phyloP scores from a whole-genome alignment of 2,113 vertebrate species.

The Panthera leo region DNA sequence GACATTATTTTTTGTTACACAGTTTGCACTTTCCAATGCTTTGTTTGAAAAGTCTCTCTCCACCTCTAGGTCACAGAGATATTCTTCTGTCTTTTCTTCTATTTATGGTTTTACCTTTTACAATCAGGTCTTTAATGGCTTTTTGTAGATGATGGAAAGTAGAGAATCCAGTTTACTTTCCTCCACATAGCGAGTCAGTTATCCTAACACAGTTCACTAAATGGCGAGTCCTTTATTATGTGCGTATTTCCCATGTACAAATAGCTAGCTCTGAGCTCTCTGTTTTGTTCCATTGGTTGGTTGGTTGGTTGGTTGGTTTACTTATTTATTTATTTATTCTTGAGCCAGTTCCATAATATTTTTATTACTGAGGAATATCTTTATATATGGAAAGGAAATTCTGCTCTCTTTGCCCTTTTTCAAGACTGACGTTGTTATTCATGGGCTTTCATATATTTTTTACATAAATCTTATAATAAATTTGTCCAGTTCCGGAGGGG shows the following conservation, averaged over 20 bases:
- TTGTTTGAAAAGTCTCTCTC: background rate
- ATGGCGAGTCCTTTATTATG: background rate
- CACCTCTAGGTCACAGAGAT: background rate
- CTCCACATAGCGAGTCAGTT: background rate
- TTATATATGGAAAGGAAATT: background rate
- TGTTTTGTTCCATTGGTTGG: background rate
- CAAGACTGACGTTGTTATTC: background rate
- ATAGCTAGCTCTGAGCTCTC: background rate
- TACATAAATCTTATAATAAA: background rate
- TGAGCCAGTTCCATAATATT: background rate
- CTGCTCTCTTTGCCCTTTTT: background rate
- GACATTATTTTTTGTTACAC: background rate
- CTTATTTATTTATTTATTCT: background rate
- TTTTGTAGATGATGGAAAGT: background rate
- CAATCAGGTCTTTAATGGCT: background rate
- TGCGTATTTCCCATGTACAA: background rate
- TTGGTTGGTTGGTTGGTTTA: too few relatives aligned
- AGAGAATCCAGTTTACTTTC: background rate
- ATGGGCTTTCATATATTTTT: background rate
- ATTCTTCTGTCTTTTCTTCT: background rate
- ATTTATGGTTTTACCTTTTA: background rate
- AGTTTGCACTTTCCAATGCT: background rate
- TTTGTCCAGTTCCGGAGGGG: background rate
- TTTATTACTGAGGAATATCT: background rate
- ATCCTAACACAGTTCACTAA: background rate